Evolutionary conservation across 2,113 vertebrate species (phyloP).

Genomic region (Chaetura pelagica): DNA sequence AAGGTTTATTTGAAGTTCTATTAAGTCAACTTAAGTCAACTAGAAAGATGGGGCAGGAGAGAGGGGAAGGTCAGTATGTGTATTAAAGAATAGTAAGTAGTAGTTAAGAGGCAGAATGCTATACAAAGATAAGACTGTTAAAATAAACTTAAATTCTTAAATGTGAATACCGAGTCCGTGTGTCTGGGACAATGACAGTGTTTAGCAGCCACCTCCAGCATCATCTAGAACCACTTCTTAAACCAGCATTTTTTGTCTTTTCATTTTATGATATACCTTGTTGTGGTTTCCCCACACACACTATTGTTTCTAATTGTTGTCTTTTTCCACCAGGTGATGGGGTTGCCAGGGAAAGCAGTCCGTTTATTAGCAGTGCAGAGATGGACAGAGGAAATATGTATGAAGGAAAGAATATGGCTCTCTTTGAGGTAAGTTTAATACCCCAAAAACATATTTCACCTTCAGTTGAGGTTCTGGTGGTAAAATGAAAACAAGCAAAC

Average conservation of each 20-base stretch:
- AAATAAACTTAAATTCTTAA: not conserved
- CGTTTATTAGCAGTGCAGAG: constrained; percentile 86
- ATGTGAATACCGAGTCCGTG: rapidly evolving
- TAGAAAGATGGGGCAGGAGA: not conserved
- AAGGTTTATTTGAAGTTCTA: not conserved
- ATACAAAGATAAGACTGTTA: not conserved
- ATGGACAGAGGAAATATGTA: constrained; percentile 80
- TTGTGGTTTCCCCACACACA: no score
- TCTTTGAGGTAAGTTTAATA: constrained; percentile 88
- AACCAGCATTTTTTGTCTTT: not conserved
- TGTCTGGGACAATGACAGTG: not conserved
- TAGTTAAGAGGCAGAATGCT: not conserved
- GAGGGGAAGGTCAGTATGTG: not conserved
- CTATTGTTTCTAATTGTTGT: not conserved
- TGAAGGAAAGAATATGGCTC: constrained; percentile 96
- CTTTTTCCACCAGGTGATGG: constrained; percentile 84
- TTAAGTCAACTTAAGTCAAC: not conserved
- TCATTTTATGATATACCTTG: not conserved
- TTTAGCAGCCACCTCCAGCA: not conserved
- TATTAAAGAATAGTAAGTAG: not conserved
- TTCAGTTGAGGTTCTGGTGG: not conserved
- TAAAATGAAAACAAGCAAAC: not conserved
- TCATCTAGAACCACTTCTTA: not conserved
- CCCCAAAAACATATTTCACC: not conserved
- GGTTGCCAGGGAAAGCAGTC: constrained; percentile 85